Base-by-base conservation (phyloP, 2,888 invertebrate genomes). In the Candidula unifasciata region DNA sequence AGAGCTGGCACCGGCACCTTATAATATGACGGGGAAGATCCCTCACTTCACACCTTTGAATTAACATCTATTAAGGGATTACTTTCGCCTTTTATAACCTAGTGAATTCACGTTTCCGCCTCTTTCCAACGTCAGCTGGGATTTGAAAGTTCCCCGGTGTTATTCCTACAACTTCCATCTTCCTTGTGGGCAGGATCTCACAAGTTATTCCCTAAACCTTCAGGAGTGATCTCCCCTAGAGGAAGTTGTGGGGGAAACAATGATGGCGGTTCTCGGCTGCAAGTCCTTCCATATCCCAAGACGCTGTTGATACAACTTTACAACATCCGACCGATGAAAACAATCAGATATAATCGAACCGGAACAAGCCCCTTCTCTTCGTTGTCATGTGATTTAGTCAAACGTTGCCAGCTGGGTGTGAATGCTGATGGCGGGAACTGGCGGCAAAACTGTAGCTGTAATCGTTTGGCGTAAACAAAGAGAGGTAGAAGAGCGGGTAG, bases 271-370 rank as follows among this genome's bases (percentile, higher is more conserved):
- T 44, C 30, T 57, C 3, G 57, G 54, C 33, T 33, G 81, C 6
- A 33, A 21, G 35, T 35, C n/a, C 24, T 24, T 24, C 5, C 21
- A 27, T 30, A 21, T n/a, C 13, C 57, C 73, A 3, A 57, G 37
- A 81, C 13, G 57, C n/a, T 81, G 81, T 81, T 81, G 81, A 81
- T 81, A 81, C 81, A 81, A 81, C 71, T 71, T 73, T 73, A 81
- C 60, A 13, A 73, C 73, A 60, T 37, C 54, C 60, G 57, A n/a
- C 54, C 24, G 27, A 27, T 73, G 73, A 68, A 35, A 57, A 66
- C 81, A 81, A 35, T 35, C 24, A 57, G 81, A 57, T 81, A 82
- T 35, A 66, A 82, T 82, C 82, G 52, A 82, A 76, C 68, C 82
- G 82, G 82, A 82, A 82, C 82, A 37, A 82, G 76, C 64, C 74